These are phyloP conservation scores for Polydrusus tereticollis DNA, from an alignment of 2,888 invertebrate species.

Conservation along the genomic window DNA sequence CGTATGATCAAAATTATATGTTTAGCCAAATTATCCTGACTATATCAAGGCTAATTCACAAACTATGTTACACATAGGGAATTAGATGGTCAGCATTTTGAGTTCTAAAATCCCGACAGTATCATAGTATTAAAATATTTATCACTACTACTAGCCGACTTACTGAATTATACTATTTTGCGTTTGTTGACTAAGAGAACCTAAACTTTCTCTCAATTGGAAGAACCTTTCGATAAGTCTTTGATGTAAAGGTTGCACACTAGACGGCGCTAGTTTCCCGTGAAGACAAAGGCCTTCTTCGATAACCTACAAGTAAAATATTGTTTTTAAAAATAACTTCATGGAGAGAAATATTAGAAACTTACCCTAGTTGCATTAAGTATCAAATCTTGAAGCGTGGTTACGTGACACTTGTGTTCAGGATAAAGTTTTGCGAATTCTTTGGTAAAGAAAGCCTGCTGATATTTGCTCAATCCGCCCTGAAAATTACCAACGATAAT, in stretches of 20 bases:
- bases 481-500: slow-evolving; percentile 66
- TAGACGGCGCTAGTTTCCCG: slow-evolving; percentile 86
- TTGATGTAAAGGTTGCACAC: slow-evolving; percentile 92
- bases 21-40: too few relatives aligned
- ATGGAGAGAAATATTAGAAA: not conserved
- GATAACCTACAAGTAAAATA: slow-evolving; percentile 67
- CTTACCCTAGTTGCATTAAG: slow-evolving; percentile 79
- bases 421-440: slow-evolving; percentile 79
- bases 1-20: too few relatives aligned
- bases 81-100: too few relatives aligned
- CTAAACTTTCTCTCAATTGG: slow-evolving; percentile 84
- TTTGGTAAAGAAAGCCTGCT: slow-evolving; percentile 91
- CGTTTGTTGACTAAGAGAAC: slow-evolving; percentile 77
- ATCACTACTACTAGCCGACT: slow-evolving; percentile 59
- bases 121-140: not conserved
- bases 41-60: too few relatives aligned
- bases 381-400: slow-evolving; percentile 76
- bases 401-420: slow-evolving; percentile 72
- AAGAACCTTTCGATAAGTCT: slow-evolving; percentile 89
- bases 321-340: not conserved
- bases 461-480: slow-evolving; percentile 95
- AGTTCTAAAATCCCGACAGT: not conserved
- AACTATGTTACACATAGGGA: too few relatives aligned
- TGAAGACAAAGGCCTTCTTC: slow-evolving; percentile 89
- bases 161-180: slow-evolving; percentile 87